These are phyloP conservation scores for Sebastes kiyomatsui DNA, from an alignment of 2,797 vertebrate genomes.

Conservation along the genomic window DNA sequence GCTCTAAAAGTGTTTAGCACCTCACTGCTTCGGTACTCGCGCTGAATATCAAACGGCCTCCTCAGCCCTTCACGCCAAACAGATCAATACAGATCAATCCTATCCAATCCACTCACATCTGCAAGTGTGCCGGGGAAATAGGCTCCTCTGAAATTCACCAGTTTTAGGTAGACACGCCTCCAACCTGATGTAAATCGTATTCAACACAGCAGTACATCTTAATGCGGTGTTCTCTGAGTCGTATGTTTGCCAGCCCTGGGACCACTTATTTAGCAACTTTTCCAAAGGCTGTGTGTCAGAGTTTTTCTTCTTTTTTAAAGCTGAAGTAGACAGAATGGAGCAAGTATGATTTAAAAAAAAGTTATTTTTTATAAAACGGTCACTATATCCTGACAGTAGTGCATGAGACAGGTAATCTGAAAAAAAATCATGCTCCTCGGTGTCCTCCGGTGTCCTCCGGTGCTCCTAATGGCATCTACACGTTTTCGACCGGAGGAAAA, in stretches of 20 bases:
- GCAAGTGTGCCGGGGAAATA: constrained; percentile 40
- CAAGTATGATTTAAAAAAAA: too few species aligned
- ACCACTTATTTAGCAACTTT: constrained; percentile 22
- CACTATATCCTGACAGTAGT: too few species aligned
- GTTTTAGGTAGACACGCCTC: constrained; percentile 20
- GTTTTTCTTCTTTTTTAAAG: neutral
- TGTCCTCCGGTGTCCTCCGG: too few species aligned
- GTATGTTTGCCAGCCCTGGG: neutral
- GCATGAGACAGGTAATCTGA: too few species aligned
- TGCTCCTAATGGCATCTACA: too few species aligned
- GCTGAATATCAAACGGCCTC: constrained; percentile 71
- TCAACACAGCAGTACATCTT: neutral
- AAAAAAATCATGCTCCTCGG: too few species aligned
- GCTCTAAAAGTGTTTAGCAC: constrained; percentile 68
- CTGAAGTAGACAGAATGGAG: too few species aligned
- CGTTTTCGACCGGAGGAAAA: too few species aligned
- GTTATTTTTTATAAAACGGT: too few species aligned
- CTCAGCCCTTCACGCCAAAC: constrained; percentile 45
- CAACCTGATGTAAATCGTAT: neutral
- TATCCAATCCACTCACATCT: constrained; percentile 67
- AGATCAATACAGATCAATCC: constrained; percentile 69
- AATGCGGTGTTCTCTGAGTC: neutral
- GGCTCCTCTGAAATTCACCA: constrained; percentile 29
- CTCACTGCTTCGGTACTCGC: constrained; percentile 48
- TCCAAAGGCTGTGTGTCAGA: neutral